Base-by-base conservation (phyloP, 2,113 vertebrate species). In the Oreochromis tanganicae region DNA sequence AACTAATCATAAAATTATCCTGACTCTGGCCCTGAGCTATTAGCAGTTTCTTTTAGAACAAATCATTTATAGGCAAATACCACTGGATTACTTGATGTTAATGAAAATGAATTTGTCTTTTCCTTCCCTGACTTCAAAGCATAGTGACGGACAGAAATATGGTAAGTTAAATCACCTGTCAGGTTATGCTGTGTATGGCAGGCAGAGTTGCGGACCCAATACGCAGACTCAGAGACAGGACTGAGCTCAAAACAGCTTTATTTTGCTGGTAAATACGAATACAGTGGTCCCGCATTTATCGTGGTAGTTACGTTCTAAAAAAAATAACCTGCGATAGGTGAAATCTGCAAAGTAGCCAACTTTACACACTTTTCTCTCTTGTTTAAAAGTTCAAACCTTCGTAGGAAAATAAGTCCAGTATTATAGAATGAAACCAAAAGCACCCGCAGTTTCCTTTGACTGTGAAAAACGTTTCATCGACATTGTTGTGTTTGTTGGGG, bases 301-400 rank as follows among this genome's bases (percentile, higher is more conserved):
- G 7, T 0, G 14, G 56, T 32, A 32, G 13, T 57, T 57, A 57
- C 1, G 0, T 57, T 29, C 56, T 16, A 57, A 29, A 24, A 24
- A 21, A 55, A 57, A 29, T 29, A 57, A 29, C 24, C 7, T 4
- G 2, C 56, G 24, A 57, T 29, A 57, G 24, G 24, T 57, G 29
- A 57, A 57, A 57, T 29, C 24, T 16, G 56, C 56, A 57, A 57
- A 9, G 24, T 29, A 57, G 24, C 56, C 56, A 57, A 57, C 56
- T 57, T 16, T 57, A 57, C 56, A 57, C 24, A 57, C 24, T 57
- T 24, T 24, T 24, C 24, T 24, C 24, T 24, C 24, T 24, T 24
- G 24, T 24, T 24, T 24, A 24, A 24, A 24, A 24, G 56, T 57
- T 57, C 56, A 57, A 57, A 57, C 56, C 55, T 29, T 57, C 0